Percentiles rank a stretch among this genome's conserved stretches.
Evolutionary conservation across 2,888 invertebrate species (phyloP).

Genomic region (Byasa hedistus): DNA sequence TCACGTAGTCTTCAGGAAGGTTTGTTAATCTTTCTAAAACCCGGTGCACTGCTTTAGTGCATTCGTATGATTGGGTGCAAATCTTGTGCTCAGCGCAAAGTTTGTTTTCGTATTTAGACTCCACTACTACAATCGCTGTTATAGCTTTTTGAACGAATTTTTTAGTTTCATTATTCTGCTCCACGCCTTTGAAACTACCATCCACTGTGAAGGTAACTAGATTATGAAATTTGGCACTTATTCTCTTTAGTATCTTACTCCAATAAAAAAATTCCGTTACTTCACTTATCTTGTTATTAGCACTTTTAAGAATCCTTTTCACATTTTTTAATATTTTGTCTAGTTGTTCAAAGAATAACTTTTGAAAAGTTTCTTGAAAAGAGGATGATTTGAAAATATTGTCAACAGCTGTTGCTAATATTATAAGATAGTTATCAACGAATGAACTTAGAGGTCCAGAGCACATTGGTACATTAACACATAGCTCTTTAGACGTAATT

Average conservation of each 20-base stretch:
- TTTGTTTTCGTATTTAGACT: slow-evolving; percentile 48
- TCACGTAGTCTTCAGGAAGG: slow-evolving; percentile 42
- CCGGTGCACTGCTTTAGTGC: slow-evolving; percentile 47
- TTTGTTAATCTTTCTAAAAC: slow-evolving; percentile 44
- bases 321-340: slow-evolving; percentile 42
- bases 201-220: slow-evolving; percentile 40
- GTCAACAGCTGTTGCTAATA: slow-evolving; percentile 47
- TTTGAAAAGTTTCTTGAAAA: slow-evolving; percentile 30
- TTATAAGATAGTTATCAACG: slow-evolving; percentile 52
- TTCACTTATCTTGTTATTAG: slow-evolving; percentile 40
- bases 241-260: slow-evolving; percentile 54
- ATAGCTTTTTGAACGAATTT: slow-evolving; percentile 42
- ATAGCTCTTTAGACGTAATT: slow-evolving; percentile 47
- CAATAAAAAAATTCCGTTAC: slow-evolving; percentile 45
- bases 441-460: slow-evolving; percentile 40
- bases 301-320: slow-evolving; percentile 44
- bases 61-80: slow-evolving; percentile 48
- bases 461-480: slow-evolving; percentile 52
- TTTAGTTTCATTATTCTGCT: slow-evolving; percentile 40
- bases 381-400: slow-evolving; percentile 40
- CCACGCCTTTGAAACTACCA: slow-evolving; percentile 39
- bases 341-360: slow-evolving; percentile 44
- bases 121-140: slow-evolving; percentile 46
- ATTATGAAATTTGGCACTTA: slow-evolving; percentile 53
- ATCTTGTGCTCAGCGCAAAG: slow-evolving; percentile 50